phyloP scores from a whole-genome alignment of 2,113 vertebrate genomes.

The Laticauda laticaudata region DNA sequence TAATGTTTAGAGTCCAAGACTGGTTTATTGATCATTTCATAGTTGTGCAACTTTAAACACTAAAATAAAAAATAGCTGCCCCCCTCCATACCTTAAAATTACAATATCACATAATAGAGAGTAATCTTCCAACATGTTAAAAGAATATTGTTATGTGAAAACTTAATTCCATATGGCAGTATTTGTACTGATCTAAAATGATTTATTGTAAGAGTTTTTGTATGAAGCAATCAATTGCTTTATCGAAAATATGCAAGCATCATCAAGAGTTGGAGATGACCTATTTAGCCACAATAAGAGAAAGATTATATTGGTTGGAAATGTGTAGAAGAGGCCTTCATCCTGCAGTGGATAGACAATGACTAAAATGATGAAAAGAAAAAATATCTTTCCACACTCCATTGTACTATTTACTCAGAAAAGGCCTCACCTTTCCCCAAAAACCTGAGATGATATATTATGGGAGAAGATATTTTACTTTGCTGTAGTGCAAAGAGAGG shows the following conservation, averaged over 20 bases:
- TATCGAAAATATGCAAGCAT: background rate
- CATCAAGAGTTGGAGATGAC: background rate
- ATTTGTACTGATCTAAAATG: background rate
- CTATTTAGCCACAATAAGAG: background rate
- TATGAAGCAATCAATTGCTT: background rate
- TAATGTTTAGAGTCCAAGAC: background rate
- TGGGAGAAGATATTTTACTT: background rate
- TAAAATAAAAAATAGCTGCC: background rate
- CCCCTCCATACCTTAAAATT: background rate
- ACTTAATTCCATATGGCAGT: background rate
- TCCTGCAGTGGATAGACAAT: background rate
- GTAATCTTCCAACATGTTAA: background rate
- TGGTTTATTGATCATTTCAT: background rate
- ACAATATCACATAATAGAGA: background rate
- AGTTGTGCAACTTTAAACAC: background rate
- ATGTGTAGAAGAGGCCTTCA: background rate
- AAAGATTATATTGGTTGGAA: background rate
- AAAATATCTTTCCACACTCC: background rate
- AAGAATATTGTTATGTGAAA: background rate
- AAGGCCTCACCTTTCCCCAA: background rate
- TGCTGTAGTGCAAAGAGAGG: background rate
- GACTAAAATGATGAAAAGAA: background rate
- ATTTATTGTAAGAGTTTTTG: background rate
- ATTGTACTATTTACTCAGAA: background rate
- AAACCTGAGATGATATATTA: background rate